A percentile compares a stretch with the other conserved stretches of the same genome.
These are phyloP conservation scores for Agapornis canus DNA, from an alignment of 2,797 vertebrate genomes.

Conservation along the genomic window DNA sequence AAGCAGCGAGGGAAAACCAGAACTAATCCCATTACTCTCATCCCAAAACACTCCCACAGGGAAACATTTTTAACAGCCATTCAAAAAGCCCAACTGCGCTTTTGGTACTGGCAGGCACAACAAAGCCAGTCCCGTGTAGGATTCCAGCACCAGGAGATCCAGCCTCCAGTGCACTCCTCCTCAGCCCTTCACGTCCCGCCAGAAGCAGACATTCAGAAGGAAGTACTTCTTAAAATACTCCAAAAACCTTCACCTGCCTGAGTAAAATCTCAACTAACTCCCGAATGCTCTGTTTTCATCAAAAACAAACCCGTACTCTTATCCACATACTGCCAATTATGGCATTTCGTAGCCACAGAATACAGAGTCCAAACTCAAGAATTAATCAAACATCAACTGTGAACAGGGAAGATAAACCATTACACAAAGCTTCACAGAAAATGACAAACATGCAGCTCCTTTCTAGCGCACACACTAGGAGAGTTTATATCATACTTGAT, in stretches of 20 bases:
- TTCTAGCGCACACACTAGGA: background rate
- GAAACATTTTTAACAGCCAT: background rate
- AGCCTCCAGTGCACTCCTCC: background rate
- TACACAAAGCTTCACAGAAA: background rate
- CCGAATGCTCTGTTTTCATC: background rate
- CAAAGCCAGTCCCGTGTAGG: background rate
- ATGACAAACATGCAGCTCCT: background rate
- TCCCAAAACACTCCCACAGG: background rate
- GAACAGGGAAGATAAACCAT: background rate
- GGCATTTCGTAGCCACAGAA: background rate
- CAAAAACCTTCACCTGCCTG: background rate
- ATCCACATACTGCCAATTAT: background rate
- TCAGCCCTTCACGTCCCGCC: accelerated
- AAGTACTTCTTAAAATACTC: background rate
- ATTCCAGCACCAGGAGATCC: background rate
- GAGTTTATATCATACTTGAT: background rate
- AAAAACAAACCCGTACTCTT: background rate
- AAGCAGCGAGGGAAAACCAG: background rate
- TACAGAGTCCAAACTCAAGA: background rate
- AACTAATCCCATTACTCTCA: slow-evolving; percentile 5
- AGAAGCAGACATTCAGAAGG: background rate
- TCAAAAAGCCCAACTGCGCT: background rate
- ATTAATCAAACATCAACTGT: background rate
- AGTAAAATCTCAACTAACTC: background rate
- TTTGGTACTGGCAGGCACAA: background rate